Percentiles rank a stretch among this genome's conserved stretches.
These are phyloP conservation scores for Dryobates pubescens DNA, from an alignment of 2,797 vertebrate genomes.

Conservation along the genomic window DNA sequence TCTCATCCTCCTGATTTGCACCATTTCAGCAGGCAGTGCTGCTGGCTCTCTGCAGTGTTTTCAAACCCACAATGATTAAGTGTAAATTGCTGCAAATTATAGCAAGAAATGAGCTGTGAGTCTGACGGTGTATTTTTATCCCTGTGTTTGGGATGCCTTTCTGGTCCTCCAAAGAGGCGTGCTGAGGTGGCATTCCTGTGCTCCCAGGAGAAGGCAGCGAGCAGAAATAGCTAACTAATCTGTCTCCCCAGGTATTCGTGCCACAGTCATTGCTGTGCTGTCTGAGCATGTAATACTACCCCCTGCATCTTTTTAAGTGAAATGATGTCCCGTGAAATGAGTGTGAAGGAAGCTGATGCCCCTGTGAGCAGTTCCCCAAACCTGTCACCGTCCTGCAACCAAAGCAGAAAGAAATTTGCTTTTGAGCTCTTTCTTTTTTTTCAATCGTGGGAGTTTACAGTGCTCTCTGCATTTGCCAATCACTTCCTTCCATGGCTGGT, in stretches of 20 bases:
- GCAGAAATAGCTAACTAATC: conserved; percentile 59
- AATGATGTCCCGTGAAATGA: conserved; percentile 6
- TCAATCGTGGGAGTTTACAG: neutral
- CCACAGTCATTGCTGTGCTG: neutral
- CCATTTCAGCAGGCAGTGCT: conserved; percentile 9
- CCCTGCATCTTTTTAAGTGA: conserved; percentile 25
- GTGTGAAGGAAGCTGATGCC: conserved; percentile 31
- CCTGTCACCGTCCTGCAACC: neutral
- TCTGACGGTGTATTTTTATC: conserved; percentile 52
- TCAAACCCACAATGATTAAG: conserved; percentile 35
- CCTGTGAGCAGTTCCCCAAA: neutral
- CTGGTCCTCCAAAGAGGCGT: conserved; percentile 33
- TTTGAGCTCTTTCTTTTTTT: conserved; percentile 5
- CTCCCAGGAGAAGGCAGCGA: conserved; percentile 44
- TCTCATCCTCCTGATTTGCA: conserved; percentile 19
- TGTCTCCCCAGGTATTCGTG: conserved; percentile 62
- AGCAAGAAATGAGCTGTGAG: conserved; percentile 57
- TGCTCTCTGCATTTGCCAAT: neutral
- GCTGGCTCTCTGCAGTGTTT: conserved; percentile 25
- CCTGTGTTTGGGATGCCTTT: conserved; percentile 44
- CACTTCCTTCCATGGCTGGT: neutral
- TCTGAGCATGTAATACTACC: conserved; percentile 26
- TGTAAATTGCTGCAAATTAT: conserved; percentile 63
- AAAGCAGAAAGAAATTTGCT: conserved; percentile 16
- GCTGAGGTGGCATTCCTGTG: conserved; percentile 55